Evolutionary conservation across 2,888 invertebrate species (phyloP).

Genomic region (Electrophaes corylata): DNA sequence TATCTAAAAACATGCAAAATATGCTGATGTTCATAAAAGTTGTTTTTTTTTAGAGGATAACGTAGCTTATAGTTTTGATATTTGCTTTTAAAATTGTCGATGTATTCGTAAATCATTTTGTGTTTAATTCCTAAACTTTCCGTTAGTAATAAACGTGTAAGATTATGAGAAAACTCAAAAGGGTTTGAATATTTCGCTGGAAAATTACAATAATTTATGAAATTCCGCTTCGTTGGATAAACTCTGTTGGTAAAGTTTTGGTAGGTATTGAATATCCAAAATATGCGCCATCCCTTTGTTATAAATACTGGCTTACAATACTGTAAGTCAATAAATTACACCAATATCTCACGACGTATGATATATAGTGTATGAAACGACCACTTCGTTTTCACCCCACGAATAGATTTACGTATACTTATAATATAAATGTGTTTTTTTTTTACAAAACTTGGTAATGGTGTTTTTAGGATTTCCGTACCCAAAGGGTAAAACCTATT

Average conservation of each 20-base stretch:
- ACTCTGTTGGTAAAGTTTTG: conserved; percentile 13
- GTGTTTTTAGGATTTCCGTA: too few relatives aligned
- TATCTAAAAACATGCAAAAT: too few relatives aligned
- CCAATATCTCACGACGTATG: neutral
- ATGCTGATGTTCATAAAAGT: too few relatives aligned
- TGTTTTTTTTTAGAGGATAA: too few relatives aligned
- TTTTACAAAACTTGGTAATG: too few relatives aligned
- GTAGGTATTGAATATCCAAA: conserved; percentile 14
- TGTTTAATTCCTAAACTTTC: neutral
- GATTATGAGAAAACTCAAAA: conserved; percentile 3
- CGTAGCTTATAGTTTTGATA: too few relatives aligned
- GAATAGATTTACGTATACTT: too few relatives aligned
- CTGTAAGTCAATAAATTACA: conserved; percentile 5
- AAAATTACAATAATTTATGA: conserved; percentile 13
- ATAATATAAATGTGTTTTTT: too few relatives aligned
- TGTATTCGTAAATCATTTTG: neutral
- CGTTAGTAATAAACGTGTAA: neutral
- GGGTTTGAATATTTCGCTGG: conserved; percentile 2
- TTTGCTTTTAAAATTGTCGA: too few relatives aligned
- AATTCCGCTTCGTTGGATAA: conserved; percentile 6
- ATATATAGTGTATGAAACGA: neutral
- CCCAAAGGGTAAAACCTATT: too few relatives aligned
- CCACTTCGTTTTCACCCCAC: neutral
- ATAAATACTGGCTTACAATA: conserved; percentile 18
- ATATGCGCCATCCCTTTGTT: conserved; percentile 13